These are phyloP conservation scores for Chrysopa pallens DNA, from an alignment of 1,140 invertebrate species.

Conservation along the genomic window DNA sequence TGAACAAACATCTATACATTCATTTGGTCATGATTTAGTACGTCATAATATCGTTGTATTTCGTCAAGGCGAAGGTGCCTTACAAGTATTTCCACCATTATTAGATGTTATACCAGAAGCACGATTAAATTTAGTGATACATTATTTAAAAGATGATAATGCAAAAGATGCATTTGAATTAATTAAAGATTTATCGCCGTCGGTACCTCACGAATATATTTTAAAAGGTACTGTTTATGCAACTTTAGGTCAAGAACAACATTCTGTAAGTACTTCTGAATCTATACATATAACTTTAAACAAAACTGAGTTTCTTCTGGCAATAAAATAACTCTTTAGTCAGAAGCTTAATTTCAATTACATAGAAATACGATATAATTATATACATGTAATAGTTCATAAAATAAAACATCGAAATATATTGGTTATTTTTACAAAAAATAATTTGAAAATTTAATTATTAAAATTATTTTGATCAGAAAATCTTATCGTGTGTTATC, in stretches of 20 bases:
- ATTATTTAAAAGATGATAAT: slow-evolving; percentile 83
- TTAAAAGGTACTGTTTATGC: slow-evolving; percentile 93
- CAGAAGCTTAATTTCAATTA: no score
- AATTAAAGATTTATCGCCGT: slow-evolving; percentile 83
- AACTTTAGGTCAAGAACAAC: slow-evolving; percentile 77
- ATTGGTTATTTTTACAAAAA: no score
- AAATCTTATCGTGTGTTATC: no score
- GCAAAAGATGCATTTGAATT: slow-evolving; percentile 77
- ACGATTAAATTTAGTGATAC: slow-evolving; percentile 87
- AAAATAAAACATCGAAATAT: no score
- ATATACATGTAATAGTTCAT: no score
- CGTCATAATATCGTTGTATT: slow-evolving; percentile 96
- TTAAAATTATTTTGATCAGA: no score
- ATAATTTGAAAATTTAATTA: no score
- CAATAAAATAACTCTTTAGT: no score
- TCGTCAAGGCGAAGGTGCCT: slow-evolving; percentile 79
- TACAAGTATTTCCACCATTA: slow-evolving; percentile 73
- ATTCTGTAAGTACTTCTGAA: slow-evolving; percentile 43
- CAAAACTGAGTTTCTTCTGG: no score
- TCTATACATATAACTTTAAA: background rate
- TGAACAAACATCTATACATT: slow-evolving; percentile 62
- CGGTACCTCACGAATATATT: slow-evolving; percentile 90
- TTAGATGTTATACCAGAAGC: slow-evolving; percentile 96
- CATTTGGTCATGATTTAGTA: slow-evolving; percentile 83
- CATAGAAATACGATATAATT: no score